Evolutionary conservation across 2,113 vertebrate genomes (phyloP).

Genomic region (Rhynchomys soricoides): DNA sequence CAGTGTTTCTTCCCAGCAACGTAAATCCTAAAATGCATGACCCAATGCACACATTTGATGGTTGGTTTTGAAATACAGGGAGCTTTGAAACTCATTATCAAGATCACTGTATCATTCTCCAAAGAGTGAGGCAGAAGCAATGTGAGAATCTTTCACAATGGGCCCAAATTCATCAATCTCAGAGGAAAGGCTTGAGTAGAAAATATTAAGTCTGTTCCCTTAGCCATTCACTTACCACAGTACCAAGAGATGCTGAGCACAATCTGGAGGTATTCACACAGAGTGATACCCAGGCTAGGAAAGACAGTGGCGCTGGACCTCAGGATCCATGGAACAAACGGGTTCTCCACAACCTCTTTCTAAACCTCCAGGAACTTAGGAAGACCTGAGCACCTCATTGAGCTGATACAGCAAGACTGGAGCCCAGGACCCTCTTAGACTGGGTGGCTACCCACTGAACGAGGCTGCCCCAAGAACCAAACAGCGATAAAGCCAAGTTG

Average conservation of each 20-base stretch:
- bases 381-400: not conserved
- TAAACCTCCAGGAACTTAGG: not conserved
- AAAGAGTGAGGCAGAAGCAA: not conserved
- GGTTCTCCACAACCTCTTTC: too few relatives aligned
- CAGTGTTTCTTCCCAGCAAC: too few relatives aligned
- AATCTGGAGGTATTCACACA: accelerated
- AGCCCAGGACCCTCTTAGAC: accelerated
- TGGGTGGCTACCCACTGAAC: too few relatives aligned
- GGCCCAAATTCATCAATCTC: accelerated
- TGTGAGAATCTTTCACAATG: not conserved
- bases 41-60: too few relatives aligned
- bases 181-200: not conserved
- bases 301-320: accelerated
- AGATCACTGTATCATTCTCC: too few relatives aligned
- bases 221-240: accelerated
- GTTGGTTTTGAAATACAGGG: not conserved
- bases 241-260: accelerated
- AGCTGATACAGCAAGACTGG: not conserved
- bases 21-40: too few relatives aligned
- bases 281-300: not conserved
- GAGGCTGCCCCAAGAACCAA: accelerated
- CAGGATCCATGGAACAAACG: accelerated
- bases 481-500: not conserved
- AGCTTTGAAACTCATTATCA: not conserved
- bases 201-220: not conserved